Evolutionary conservation across 1,140 invertebrate species (phyloP).

Genomic region (Coboldia fuscipes): DNA sequence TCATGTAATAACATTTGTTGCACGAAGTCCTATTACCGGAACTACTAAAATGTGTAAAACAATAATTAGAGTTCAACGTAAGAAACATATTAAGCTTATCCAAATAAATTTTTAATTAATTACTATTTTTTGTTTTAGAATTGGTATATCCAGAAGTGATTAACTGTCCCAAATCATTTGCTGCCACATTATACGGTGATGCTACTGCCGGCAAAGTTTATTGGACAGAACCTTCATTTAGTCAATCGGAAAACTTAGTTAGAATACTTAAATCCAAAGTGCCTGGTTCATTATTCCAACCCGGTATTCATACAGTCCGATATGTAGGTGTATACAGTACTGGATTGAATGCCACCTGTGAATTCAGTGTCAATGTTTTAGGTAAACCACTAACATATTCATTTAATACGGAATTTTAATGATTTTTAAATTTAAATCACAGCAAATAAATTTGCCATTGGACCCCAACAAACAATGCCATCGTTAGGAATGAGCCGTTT

Average conservation of each 20-base stretch:
- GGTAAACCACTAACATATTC: constrained; percentile 20
- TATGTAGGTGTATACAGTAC: constrained; percentile 39
- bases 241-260: constrained; percentile 34
- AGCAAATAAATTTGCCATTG: too few species aligned
- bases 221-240: constrained; percentile 46
- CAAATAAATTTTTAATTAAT: constrained; percentile 4
- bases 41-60: constrained; percentile 34
- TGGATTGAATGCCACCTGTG: constrained; percentile 34
- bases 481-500: not conserved
- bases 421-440: constrained; percentile 6
- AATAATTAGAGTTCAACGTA: constrained; percentile 35
- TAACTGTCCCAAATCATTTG: constrained; percentile 39
- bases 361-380: constrained; percentile 35
- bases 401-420: constrained; percentile 4
- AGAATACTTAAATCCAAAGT: constrained; percentile 18
- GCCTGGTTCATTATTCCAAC: constrained; percentile 31
- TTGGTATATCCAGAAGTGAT: constrained; percentile 29
- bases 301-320: constrained; percentile 33
- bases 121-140: too few species aligned
- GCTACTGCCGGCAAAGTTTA: constrained; percentile 30
- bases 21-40: constrained; percentile 29
- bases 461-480: too few species aligned
- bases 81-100: too few species aligned
- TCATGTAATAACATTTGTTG: constrained; percentile 34
- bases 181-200: constrained; percentile 28